A percentile compares a stretch with the other conserved stretches of the same genome.
Evolutionary conservation across 2,888 invertebrate genomes (phyloP).

Genomic region (Lobophora halterata): DNA sequence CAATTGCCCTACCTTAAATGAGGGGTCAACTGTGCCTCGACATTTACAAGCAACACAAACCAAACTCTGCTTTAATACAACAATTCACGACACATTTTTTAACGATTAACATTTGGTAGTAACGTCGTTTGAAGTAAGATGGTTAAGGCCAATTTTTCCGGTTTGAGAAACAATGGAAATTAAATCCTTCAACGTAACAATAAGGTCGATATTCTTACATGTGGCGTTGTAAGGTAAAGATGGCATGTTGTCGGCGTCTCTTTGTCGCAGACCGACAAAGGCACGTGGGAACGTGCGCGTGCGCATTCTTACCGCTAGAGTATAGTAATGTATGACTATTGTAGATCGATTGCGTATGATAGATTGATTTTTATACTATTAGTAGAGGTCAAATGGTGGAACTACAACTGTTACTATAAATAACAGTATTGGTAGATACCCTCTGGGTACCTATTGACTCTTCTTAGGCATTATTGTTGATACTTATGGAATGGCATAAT

Average conservation of each 20-base stretch:
- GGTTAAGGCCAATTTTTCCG: slow-evolving; percentile 50
- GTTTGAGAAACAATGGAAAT: slow-evolving; percentile 22
- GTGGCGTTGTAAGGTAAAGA: slow-evolving; percentile 43
- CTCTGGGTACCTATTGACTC: no score
- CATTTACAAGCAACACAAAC: slow-evolving; percentile 15
- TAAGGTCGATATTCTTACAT: slow-evolving; percentile 39
- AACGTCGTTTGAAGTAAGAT: slow-evolving; percentile 35
- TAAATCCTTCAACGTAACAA: slow-evolving; percentile 28
- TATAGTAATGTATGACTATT: slow-evolving; percentile 66
- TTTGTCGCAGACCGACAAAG: slow-evolving; percentile 78
- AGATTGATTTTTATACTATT: slow-evolving; percentile 43
- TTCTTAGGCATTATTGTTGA: no score
- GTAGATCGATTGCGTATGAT: slow-evolving; percentile 55
- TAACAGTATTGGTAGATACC: slow-evolving; percentile 4
- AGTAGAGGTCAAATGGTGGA: slow-evolving; percentile 26
- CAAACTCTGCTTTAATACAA: slow-evolving; percentile 30
- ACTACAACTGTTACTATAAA: slow-evolving; percentile 2
- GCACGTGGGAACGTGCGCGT: slow-evolving; percentile 77
- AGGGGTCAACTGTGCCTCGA: slow-evolving; percentile 65
- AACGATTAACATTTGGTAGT: slow-evolving; percentile 11
- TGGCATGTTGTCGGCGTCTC: slow-evolving; percentile 66
- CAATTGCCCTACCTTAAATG: slow-evolving; percentile 78
- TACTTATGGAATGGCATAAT: no score
- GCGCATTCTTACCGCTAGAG: slow-evolving; percentile 60
- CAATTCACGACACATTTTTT: slow-evolving; percentile 22